A percentile compares a stretch with the other conserved stretches of the same genome.
phyloP scores from a whole-genome alignment of 1,140 invertebrate genomes.

The Bombus vancouverensis region DNA sequence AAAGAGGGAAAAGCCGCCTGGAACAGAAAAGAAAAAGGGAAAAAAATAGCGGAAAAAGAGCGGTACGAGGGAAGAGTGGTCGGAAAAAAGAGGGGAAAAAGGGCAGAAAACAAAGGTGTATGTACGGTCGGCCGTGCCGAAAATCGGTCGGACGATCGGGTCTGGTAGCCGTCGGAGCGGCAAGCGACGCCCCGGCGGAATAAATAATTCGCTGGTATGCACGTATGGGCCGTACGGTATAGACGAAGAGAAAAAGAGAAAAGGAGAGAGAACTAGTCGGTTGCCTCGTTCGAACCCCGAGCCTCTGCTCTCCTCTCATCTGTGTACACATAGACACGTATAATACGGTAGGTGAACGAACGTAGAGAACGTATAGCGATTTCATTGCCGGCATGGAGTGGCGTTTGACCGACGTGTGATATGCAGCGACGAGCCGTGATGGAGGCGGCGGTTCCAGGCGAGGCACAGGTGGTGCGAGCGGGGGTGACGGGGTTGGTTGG shows the following conservation, averaged over 20 bases:
- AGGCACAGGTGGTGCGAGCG: constrained; percentile 46
- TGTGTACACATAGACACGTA: constrained; percentile 32
- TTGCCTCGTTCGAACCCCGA: neutral
- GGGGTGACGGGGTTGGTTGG: constrained; percentile 37
- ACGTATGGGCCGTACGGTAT: constrained; percentile 24
- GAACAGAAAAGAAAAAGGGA: neutral
- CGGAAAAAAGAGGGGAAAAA: constrained; percentile 16
- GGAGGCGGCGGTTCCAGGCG: constrained; percentile 59
- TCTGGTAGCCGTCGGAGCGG: constrained; percentile 65
- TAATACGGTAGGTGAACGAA: constrained; percentile 53
- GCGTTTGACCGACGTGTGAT: constrained; percentile 78
- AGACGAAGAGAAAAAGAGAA: constrained; percentile 7
- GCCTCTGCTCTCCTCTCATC: constrained; percentile 5
- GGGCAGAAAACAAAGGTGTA: constrained; percentile 63
- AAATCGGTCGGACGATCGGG: constrained; percentile 69
- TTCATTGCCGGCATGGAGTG: constrained; percentile 74
- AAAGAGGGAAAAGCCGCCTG: neutral
- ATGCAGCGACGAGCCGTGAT: constrained; percentile 70
- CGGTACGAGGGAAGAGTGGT: neutral
- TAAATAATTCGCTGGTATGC: constrained; percentile 69
- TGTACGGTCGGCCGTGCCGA: constrained; percentile 66
- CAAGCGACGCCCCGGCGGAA: constrained; percentile 66
- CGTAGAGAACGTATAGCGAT: constrained; percentile 67
- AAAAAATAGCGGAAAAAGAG: constrained; percentile 20
- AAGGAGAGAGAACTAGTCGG: neutral